Percentiles rank a stretch among this genome's conserved stretches.
These are phyloP conservation scores for Halyomorpha halys DNA, from an alignment of 1,140 invertebrate genomes.

Conservation along the genomic window DNA sequence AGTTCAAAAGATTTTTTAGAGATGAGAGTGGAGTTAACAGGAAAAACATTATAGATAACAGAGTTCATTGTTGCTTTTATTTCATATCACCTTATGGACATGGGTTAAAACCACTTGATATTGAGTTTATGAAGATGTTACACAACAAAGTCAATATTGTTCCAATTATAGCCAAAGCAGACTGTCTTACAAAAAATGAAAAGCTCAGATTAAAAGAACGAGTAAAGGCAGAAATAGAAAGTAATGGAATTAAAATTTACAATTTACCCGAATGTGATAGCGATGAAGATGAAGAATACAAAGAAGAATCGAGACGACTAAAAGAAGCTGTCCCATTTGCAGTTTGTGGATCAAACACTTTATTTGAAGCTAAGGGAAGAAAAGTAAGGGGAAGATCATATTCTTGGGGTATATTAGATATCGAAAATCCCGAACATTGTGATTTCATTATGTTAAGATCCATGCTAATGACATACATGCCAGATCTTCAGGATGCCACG, in stretches of 20 bases:
- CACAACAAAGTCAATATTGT: conserved; percentile 98
- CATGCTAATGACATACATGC: conserved; percentile 97
- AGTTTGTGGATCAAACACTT: conserved; percentile 91
- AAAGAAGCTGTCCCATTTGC: conserved; percentile 95
- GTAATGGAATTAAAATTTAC: conserved; percentile 83
- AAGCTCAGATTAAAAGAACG: conserved; percentile 76
- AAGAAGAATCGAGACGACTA: conserved; percentile 80
- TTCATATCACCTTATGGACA: conserved; percentile 98
- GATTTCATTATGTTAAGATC: conserved; percentile 96
- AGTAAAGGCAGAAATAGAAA: conserved; percentile 71
- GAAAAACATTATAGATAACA: conserved; percentile 83
- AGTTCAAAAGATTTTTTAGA: conserved; percentile 81
- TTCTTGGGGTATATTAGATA: conserved; percentile 97
- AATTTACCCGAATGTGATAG: conserved; percentile 92
- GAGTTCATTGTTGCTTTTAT: conserved; percentile 96
- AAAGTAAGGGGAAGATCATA: conserved; percentile 87
- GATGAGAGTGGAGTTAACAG: conserved; percentile 86
- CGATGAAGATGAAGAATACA: conserved; percentile 89
- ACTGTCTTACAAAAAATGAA: conserved; percentile 94
- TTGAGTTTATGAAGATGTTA: conserved; percentile 97
- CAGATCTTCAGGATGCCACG: conserved; percentile 90
- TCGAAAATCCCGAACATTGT: conserved; percentile 97
- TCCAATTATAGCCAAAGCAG: conserved; percentile 97
- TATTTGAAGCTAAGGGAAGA: conserved; percentile 79
- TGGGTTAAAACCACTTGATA: conserved; percentile 84